Conservation (phyloP, 2,797 vertebrate species). For the Scolopax bukidnonensis region DNA sequence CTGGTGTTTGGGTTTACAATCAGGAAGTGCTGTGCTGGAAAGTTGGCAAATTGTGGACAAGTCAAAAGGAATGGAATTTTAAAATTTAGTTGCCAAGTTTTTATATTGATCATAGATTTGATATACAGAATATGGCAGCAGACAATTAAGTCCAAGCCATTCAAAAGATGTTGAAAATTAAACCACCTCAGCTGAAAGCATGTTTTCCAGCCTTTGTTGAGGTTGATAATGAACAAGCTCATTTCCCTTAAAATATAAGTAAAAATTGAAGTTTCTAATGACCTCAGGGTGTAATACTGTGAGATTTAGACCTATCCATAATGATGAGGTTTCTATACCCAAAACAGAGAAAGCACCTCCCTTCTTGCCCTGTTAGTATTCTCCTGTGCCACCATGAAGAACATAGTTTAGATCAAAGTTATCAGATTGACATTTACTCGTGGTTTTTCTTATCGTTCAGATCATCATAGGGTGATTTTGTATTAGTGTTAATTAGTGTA, state of each 20-base stretch:
- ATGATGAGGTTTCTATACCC: rapidly evolving
- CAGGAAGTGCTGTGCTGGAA: not conserved
- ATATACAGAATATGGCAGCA: not conserved
- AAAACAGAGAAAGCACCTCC: not conserved
- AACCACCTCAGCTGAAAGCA: not conserved
- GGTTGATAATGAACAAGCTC: not conserved
- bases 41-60: not conserved
- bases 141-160: not conserved
- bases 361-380: not conserved
- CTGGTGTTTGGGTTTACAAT: constrained; percentile 5
- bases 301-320: not conserved
- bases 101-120: not conserved
- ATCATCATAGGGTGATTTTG: rapidly evolving
- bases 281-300: not conserved
- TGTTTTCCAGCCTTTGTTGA: not conserved
- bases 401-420: not conserved
- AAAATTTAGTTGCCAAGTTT: not conserved
- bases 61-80: not conserved
- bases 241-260: not conserved
- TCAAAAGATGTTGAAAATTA: not conserved
- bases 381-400: not conserved
- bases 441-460: not conserved
- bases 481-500: not conserved
- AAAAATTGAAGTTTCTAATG: not conserved
- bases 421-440: not conserved